A percentile compares a stretch with the other conserved stretches of the same genome.
Evolutionary conservation across 2,888 invertebrate genomes (phyloP).

Genomic region (Scaptomyza polygonia): DNA sequence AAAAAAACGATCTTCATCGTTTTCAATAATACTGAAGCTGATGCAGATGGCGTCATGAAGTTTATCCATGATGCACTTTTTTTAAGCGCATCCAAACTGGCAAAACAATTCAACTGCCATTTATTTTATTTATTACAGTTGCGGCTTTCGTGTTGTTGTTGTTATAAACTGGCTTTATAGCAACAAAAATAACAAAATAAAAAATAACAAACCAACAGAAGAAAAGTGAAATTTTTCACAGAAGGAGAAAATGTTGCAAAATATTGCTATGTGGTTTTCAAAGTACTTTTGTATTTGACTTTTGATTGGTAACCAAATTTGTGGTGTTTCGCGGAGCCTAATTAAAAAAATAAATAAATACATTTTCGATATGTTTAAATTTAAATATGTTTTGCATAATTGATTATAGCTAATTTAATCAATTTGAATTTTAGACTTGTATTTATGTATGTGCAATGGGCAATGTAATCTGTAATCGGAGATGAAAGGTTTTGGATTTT

Average conservation of each 20-base stretch:
- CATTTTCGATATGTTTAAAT: neutral
- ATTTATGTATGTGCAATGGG: neutral
- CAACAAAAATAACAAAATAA: conserved; percentile 38
- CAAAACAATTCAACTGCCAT: conserved; percentile 67
- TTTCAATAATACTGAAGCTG: conserved; percentile 5
- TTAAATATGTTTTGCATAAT: conserved; percentile 2
- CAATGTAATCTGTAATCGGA: conserved; percentile 29
- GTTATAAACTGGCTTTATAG: conserved; percentile 56
- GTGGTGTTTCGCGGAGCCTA: conserved; percentile 4
- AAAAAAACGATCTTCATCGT: conserved; percentile 22
- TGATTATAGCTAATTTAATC: neutral
- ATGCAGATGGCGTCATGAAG: conserved; percentile 17
- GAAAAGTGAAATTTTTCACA: conserved; percentile 77
- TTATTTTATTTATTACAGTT: conserved; percentile 71
- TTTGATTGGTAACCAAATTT: conserved; percentile 21
- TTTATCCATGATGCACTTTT: conserved; percentile 31
- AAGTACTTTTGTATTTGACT: conserved; percentile 31
- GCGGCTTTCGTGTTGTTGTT: conserved; percentile 37
- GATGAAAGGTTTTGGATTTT: neutral
- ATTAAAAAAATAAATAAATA: conserved; percentile 3
- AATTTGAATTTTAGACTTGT: neutral
- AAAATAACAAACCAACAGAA: conserved; percentile 38
- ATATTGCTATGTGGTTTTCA: conserved; percentile 31
- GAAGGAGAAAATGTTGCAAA: conserved; percentile 71
- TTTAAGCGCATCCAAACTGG: conserved; percentile 51